Evolutionary conservation across 2,113 vertebrate species (phyloP), one percentile per base, ranked within the genome.

Genomic region (Gallinago jamesoni): DNA sequence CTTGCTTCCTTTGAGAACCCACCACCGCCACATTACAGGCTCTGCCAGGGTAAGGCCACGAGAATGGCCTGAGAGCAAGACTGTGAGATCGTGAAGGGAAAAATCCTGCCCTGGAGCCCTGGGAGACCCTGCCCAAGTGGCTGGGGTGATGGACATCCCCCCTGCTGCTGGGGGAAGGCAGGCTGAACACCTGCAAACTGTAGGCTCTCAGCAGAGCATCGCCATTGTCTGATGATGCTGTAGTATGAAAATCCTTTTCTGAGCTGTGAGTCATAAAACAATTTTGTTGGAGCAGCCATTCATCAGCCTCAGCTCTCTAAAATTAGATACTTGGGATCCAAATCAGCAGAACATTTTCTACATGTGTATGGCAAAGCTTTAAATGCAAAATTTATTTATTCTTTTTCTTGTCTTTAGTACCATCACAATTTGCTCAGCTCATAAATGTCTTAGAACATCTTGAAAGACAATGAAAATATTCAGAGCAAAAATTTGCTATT

Each of bases 231-330:
- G 72, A 55, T 48, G 48, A 62, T 53, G 20, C 13, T 76, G 20
- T 37, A 24, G 28, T 48, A 63, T 13, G 37, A 89, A 93, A 90
- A 74, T 52, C 43, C 33, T 81, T 83, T 84, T 75, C 64, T 50
- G 37, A 95, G 64, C 66, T 81, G 19, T 95, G 87, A 97, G 84
- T 85, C 89, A 81, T 84, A 75, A 82, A 89, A 19, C 62, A 39
- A 33, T 82, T 95, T 78, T 82, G 39, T 82, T 33, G 27, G 48
- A 60, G 47, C 59, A 73, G 56, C 63, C 74, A 57, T 91, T 97
- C 62, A 89, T 82, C 91, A 93, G 52, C 16, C 24, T 87, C 21
- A 9, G 66, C 39, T 55, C 39, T 93, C 93, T 91, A 89, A 94
- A 97, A 90, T 90, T 96, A 93, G 74, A 43, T 79, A 48, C 70